A percentile compares a stretch with the other conserved stretches of the same genome.
Conservation (phyloP, 2,888 invertebrate genomes). For the Acleris holmiana region DNA sequence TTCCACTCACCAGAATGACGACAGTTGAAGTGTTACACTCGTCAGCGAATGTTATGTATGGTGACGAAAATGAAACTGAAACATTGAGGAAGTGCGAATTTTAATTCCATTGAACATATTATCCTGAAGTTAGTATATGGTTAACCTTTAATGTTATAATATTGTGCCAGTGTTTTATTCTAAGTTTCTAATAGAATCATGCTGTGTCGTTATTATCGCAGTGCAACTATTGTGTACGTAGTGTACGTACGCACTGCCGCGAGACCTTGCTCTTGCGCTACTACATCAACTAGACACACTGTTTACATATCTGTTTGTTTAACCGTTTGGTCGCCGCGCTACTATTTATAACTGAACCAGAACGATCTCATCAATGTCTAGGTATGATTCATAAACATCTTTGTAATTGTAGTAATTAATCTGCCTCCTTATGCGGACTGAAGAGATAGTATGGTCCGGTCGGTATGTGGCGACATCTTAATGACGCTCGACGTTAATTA, state of each 20-base stretch:
- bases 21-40: background rate
- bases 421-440: constrained; percentile 25
- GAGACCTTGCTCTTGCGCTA: constrained; percentile 73
- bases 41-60: background rate
- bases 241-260: constrained; percentile 54
- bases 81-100: background rate
- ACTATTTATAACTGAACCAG: constrained; percentile 47
- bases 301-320: constrained; percentile 44
- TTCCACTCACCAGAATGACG: background rate
- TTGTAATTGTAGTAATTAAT: constrained; percentile 39
- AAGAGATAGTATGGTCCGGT: background rate
- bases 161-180: constrained; percentile 45
- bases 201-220: constrained; percentile 63
- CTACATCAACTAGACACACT: constrained; percentile 43
- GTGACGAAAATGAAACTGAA: background rate
- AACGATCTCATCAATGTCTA: constrained; percentile 46
- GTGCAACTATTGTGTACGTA: constrained; percentile 57
- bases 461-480: constrained; percentile 10
- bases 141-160: constrained; percentile 35
- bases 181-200: constrained; percentile 57
- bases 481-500: constrained; percentile 46
- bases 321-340: constrained; percentile 56
- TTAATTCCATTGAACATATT: background rate
- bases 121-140: constrained; percentile 10
- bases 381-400: constrained; percentile 55